Evolutionary conservation across 64 coral and sea anemone genomes (phyloP), one percentile per base, ranked within the genome.

Genomic region (Dendronephthya gigantea): DNA sequence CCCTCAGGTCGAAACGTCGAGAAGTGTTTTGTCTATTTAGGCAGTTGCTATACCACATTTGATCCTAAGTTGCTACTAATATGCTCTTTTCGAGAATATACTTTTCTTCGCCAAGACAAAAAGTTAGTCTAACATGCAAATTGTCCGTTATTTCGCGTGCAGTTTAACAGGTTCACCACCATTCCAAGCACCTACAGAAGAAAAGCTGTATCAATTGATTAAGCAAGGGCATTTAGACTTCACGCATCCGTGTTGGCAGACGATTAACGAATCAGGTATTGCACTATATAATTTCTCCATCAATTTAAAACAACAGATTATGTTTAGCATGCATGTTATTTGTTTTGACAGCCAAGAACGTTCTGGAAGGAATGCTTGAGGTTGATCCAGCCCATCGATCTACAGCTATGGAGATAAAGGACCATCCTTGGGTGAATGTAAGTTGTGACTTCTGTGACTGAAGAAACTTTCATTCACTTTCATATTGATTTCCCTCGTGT

Each of bases 371-470:
- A 37, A 97, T 97, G 94, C 81, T 97, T 40, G 92, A 97, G 83
- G 91, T 96, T 48, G 94, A 96, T 92, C 94, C 94, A 81, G 94
- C 94, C 22, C 84, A 96, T 81, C 87, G 94, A 43, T 86, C 83
- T 35, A 96, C 94, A 30, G 94, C 94, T 38, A 96, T 93, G 81
- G 94, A 96, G 52, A 88, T 96, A 48, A 82, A 93, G 30, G 90
- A 90, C 83, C 91, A 96, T 76, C 94, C 94, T 7, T 96, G 94
- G 94, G 92, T 96, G 27, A 93, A 91, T 47, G 94, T 96, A 93
- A 84, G 84, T 50, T 7, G 0, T 62, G 7, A n/a, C 4, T 6
- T 62, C 25, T 1, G 6, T 62, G 55, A 19, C n/a, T n/a, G n/a
- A n/a, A n/a, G n/a, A n/a, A n/a, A 45, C 11, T 45, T 45, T 45